A percentile compares a stretch with the other conserved stretches of the same genome.
phyloP scores from a whole-genome alignment of 2,888 invertebrate genomes.

The Agrotis clavis region DNA sequence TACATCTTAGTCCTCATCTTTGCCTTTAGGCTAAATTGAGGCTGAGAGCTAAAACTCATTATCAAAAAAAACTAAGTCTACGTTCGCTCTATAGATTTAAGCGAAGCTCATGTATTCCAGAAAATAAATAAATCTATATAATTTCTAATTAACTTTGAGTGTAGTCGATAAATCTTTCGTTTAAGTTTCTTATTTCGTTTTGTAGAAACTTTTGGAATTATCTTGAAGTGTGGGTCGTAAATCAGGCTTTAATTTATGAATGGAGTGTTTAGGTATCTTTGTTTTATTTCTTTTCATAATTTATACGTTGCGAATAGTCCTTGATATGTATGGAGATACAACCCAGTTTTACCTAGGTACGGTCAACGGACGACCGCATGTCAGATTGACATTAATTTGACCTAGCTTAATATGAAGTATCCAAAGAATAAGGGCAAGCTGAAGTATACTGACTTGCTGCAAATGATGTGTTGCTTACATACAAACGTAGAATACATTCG shows the following conservation, averaged over 20 bases:
- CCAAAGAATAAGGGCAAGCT: no score
- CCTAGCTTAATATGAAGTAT: not conserved
- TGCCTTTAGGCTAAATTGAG: no score
- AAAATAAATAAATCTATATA: constrained; percentile 46
- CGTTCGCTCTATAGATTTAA: no score
- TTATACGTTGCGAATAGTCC: not conserved
- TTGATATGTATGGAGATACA: not conserved
- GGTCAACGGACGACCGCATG: not conserved
- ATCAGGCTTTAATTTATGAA: constrained; percentile 25
- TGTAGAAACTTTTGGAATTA: constrained; percentile 27
- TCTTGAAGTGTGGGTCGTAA: constrained; percentile 19
- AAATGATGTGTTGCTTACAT: no score
- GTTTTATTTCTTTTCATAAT: not conserved
- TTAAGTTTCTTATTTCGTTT: constrained; percentile 43
- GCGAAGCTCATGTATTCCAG: constrained; percentile 5
- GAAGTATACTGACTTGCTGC: no score
- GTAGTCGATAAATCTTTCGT: constrained; percentile 51
- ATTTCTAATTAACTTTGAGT: constrained; percentile 52
- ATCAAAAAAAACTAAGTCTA: no score
- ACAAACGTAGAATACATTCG: no score
- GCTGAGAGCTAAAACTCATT: no score
- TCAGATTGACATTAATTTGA: not conserved
- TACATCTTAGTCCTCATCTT: no score
- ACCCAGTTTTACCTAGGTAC: not conserved
- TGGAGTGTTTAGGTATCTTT: not conserved